Percentiles rank a stretch among this genome's conserved stretches.
Conservation (phyloP, 2,888 invertebrate species). For the Sisyra nigra region DNA sequence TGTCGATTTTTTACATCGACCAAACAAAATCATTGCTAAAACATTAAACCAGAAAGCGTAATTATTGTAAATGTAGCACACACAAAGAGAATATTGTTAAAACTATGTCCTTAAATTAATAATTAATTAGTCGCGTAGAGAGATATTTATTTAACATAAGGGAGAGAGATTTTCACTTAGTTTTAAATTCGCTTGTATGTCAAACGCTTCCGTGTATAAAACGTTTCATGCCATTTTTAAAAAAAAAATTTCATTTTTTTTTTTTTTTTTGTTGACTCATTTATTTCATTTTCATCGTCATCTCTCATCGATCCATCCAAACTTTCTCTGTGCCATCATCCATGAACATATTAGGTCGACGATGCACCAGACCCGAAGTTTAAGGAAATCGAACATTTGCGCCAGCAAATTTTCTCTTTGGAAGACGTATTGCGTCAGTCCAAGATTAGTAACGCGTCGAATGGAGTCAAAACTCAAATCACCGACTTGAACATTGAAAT, state of each 20-base stretch:
- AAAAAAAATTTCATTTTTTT: no score
- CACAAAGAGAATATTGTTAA: neutral
- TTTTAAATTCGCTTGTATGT: neutral
- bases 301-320: neutral
- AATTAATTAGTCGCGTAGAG: neutral
- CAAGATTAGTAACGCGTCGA: neutral
- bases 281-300: neutral
- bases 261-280: neutral
- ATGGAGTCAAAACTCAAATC: neutral
- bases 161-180: no score
- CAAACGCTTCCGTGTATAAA: neutral
- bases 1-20: neutral
- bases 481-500: slow-evolving; percentile 2
- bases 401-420: neutral
- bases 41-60: no score
- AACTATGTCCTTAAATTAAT: neutral
- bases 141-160: neutral
- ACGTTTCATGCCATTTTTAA: neutral
- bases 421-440: slow-evolving; percentile 1
- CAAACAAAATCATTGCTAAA: no score
- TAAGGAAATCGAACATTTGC: neutral
- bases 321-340: neutral
- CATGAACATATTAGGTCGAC: neutral
- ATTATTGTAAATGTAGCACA: neutral
- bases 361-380: no score